Conservation (phyloP, 2,888 invertebrate species). For the Zhengitettix transpicula region DNA sequence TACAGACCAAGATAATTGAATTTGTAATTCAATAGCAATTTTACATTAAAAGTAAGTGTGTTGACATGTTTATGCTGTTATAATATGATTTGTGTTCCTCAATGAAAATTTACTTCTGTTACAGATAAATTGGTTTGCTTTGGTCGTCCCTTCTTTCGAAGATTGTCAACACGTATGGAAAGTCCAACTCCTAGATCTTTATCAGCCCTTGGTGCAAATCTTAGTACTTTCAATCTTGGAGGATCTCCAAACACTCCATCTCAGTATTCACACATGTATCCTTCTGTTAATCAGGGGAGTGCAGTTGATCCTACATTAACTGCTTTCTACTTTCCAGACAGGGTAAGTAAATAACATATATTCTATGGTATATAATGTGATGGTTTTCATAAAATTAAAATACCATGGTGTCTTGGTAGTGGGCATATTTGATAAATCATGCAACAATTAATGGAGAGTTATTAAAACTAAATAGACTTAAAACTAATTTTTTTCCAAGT, state of each 20-base stretch:
- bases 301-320: constrained; percentile 27
- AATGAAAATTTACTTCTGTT: constrained; percentile 4
- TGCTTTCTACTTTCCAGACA: constrained; percentile 66
- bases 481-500: too few species aligned
- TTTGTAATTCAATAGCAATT: too few species aligned
- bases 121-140: constrained; percentile 66
- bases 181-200: constrained; percentile 63
- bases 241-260: constrained; percentile 1
- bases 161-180: constrained; percentile 53
- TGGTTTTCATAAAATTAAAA: too few species aligned
- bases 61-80: background rate
- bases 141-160: constrained; percentile 50
- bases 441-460: too few species aligned
- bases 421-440: too few species aligned
- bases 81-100: background rate
- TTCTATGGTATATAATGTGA: too few species aligned
- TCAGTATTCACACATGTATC: constrained; percentile 17
- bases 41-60: background rate
- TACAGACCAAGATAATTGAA: too few species aligned
- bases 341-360: constrained; percentile 37
- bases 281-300: constrained; percentile 22
- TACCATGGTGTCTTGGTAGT: too few species aligned
- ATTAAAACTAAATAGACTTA: too few species aligned
- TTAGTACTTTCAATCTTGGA: constrained; percentile 7
- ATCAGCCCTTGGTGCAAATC: constrained; percentile 42